phyloP scores from a whole-genome alignment of 2,113 vertebrate species.

The Leptocoma aspasia region DNA sequence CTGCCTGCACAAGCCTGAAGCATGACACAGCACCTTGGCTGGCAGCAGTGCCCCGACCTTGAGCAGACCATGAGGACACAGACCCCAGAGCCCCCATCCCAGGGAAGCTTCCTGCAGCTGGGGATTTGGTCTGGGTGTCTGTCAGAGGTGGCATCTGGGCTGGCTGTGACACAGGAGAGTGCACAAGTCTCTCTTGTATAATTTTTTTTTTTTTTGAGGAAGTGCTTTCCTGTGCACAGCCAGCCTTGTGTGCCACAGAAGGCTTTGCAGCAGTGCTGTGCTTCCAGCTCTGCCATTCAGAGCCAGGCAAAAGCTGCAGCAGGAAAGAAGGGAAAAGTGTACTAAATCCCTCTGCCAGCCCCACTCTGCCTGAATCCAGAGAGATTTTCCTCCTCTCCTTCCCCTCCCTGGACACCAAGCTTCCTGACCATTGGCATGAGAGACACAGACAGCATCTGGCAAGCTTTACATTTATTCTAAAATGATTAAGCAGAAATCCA shows the following conservation, averaged over 20 bases:
- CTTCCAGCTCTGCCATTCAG: not conserved
- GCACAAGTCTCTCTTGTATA: not conserved
- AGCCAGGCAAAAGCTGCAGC: not conserved
- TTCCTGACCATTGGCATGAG: not conserved
- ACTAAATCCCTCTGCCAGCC: not conserved
- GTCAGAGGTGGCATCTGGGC: not conserved
- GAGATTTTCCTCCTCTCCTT: not conserved
- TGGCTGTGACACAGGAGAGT: not conserved
- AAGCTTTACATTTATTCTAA: not conserved
- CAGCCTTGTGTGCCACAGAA: not conserved
- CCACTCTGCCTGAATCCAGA: not conserved
- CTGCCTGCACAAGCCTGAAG: not conserved
- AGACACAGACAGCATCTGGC: not conserved
- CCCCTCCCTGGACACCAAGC: not conserved
- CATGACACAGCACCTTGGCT: fast-evolving
- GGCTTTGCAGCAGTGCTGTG: not conserved
- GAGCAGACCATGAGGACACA: not conserved
- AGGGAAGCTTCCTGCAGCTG: not conserved
- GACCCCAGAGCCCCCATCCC: not conserved
- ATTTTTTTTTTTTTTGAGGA: not conserved
- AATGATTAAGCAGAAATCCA: not conserved
- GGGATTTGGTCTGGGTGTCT: not conserved
- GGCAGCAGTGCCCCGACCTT: not conserved
- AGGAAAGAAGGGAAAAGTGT: not conserved
- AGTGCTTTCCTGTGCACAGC: not conserved